Evolutionary conservation across 2,797 vertebrate genomes (phyloP).

Genomic region (Eulemur mongoz): DNA sequence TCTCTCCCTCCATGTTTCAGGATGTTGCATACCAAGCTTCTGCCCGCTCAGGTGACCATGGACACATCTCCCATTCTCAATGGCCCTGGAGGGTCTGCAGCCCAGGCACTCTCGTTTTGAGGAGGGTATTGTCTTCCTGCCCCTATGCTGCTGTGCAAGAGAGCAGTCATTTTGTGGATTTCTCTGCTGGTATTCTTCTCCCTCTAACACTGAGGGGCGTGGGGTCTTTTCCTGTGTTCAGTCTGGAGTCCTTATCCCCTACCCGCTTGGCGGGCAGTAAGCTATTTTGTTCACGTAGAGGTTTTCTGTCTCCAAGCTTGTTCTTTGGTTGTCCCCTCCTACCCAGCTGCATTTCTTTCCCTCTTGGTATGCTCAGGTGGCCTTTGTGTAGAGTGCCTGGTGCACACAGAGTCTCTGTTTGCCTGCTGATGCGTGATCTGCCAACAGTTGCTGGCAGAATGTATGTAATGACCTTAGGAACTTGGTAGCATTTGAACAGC

Average conservation of each 20-base stretch:
- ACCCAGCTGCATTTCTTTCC: neutral
- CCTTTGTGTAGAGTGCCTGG: neutral
- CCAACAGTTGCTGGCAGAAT: neutral
- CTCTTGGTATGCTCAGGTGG: neutral
- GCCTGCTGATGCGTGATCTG: neutral
- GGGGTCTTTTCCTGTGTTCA: neutral
- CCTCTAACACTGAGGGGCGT: neutral
- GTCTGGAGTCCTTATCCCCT: neutral
- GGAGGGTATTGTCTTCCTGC: neutral
- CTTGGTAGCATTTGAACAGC: neutral
- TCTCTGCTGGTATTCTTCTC: neutral
- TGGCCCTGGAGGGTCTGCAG: fast-evolving
- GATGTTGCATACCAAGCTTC: neutral
- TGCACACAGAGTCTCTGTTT: neutral
- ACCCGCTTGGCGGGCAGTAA: neutral
- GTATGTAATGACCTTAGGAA: neutral
- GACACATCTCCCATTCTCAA: neutral
- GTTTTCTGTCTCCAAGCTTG: neutral
- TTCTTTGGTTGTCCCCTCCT: neutral
- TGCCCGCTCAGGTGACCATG: neutral
- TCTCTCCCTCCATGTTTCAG: neutral
- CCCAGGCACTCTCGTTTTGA: neutral
- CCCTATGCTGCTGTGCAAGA: neutral
- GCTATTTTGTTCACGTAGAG: neutral
- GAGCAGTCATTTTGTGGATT: neutral